Evolutionary conservation across 2,888 invertebrate species (phyloP).

Genomic region (Onchidella celtica): DNA sequence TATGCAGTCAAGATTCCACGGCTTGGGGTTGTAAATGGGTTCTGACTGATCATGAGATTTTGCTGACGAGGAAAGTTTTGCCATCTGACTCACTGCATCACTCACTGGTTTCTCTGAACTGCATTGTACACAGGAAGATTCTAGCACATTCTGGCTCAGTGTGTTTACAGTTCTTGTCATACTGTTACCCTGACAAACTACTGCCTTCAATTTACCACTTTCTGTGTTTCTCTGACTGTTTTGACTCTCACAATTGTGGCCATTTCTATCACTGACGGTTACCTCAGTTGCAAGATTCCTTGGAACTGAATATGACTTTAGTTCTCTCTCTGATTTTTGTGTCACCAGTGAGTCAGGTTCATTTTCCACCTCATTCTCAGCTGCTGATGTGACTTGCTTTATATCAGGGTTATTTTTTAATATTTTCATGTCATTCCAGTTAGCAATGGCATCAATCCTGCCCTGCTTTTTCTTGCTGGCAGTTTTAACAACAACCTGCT

Average conservation of each 20-base stretch:
- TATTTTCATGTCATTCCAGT: neutral
- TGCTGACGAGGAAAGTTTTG: neutral
- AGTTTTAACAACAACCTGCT: neutral
- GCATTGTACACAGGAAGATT: too few species aligned
- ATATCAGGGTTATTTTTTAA: neutral
- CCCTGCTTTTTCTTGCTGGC: neutral
- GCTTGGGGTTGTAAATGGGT: neutral
- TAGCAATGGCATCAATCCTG: neutral
- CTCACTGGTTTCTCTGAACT: neutral
- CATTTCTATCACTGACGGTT: neutral
- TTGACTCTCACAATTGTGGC: neutral
- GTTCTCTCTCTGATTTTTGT: neutral
- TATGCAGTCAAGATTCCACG: neutral
- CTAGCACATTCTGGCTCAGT: too few species aligned
- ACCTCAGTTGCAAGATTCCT: neutral
- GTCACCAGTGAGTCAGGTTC: too few species aligned
- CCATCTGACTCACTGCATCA: neutral
- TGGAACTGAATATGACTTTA: neutral
- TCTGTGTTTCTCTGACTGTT: neutral
- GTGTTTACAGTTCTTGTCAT: neutral
- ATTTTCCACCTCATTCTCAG: neutral
- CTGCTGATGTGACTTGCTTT: neutral
- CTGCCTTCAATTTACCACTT: neutral
- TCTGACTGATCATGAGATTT: too few species aligned
- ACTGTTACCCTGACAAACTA: neutral